Percentiles rank a stretch among this genome's conserved stretches.
Evolutionary conservation across 2,113 vertebrate species (phyloP).

Genomic region (Rhinogobius similis): DNA sequence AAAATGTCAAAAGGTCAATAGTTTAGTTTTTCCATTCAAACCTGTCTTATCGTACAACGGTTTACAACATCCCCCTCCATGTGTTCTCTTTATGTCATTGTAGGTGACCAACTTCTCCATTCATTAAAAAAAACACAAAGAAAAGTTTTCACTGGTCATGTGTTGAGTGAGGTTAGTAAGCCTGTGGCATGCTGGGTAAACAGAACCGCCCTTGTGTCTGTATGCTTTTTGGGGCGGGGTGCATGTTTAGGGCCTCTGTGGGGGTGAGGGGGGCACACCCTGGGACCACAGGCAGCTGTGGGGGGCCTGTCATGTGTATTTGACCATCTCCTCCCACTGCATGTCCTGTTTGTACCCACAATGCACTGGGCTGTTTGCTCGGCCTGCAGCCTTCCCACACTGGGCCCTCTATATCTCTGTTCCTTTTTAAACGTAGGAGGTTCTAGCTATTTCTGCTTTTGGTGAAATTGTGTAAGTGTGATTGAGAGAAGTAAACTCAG

Average conservation of each 20-base stretch:
- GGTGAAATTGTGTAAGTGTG: not conserved
- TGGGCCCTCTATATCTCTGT: slow-evolving; percentile 6
- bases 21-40: no score
- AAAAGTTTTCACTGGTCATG: not conserved
- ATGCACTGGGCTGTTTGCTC: slow-evolving; percentile 52
- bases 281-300: slow-evolving; percentile 65
- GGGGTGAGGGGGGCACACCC: slow-evolving; percentile 47
- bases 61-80: no score
- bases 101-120: not conserved
- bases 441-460: not conserved
- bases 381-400: slow-evolving; percentile 58
- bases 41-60: no score
- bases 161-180: slow-evolving; percentile 17
- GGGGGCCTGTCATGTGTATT: slow-evolving; percentile 49
- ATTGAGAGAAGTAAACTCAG: no score
- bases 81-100: not conserved
- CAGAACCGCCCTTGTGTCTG: slow-evolving; percentile 53
- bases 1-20: no score
- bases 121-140: slow-evolving; percentile 16
- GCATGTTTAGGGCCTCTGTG: slow-evolving; percentile 24
- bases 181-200: slow-evolving; percentile 41
- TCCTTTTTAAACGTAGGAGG: not conserved
- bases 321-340: slow-evolving; percentile 35
- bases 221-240: slow-evolving; percentile 27
- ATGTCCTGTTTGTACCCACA: slow-evolving; percentile 28